Evolutionary conservation across 2,113 vertebrate genomes (phyloP), one percentile per base, ranked within the genome.

Genomic region (Gobiocypris rarus): DNA sequence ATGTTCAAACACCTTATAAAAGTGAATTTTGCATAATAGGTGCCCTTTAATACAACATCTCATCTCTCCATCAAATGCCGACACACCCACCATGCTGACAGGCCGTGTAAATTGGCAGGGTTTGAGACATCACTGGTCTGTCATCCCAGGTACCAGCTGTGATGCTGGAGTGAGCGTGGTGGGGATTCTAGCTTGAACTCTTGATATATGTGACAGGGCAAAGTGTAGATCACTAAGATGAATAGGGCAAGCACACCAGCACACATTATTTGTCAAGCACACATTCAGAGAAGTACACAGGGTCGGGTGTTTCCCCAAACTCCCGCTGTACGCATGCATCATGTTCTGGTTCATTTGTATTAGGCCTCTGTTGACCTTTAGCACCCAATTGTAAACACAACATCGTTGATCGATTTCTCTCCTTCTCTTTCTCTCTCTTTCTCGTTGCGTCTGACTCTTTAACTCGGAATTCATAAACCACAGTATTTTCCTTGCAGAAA

Each of bases 351-450:
- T 80, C 43, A 80, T 80, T 80, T 80, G 17, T 80, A 34, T 63
- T 80, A 67, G 78, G 78, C 78, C 78, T 80, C 78, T 52, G 59
- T 80, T 80, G 78, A 67, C 78, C 78, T 80, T 80, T 80, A 65
- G 26, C 61, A 67, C 24, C 78, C 58, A 67, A 67, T 52, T 80
- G 61, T 65, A 80, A 80, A 67, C 59, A 67, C 59, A 50, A 34
- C 1, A 10, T 67, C 17, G 10, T 80, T 76, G 75, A 70, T 83
- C 15, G 41, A 24, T 54, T 78, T 67, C 31, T 17, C 24, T 43
- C 45, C 1, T 28, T 71, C 48, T 19, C 41, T 73, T n/a, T 28
- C 11, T 14, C 34, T 43, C 34, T 61, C 28, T 26, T 31, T 56
- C 48, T 54, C 5, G 19, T 34, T 65, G 26, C 17, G 3, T 79